Evolutionary conservation across 2,888 invertebrate genomes (phyloP), one percentile per base, ranked within the genome.

Genomic region (Orchestes rusci): DNA sequence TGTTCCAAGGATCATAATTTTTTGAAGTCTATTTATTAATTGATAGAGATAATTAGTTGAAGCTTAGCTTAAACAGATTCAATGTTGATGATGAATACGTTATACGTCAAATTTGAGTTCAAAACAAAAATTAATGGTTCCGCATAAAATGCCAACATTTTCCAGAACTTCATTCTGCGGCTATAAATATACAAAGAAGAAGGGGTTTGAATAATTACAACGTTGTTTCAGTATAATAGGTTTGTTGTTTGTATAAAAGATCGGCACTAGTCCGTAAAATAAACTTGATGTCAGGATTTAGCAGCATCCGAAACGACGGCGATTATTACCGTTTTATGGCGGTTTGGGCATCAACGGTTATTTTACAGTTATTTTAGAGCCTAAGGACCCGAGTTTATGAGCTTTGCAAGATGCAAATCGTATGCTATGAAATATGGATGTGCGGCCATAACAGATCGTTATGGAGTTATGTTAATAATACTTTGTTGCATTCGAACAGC

Each of bases 221-320:
- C 48, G 48, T 51, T 51, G 51, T 51, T 51, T 48, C 48, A 51
- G 51, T 48, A 51, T 51, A 51, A 51, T 51, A 48, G 48, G 51
- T 48, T 48, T 48, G 51, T 51, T 51, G 51, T 51, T 51, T 48
- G 51, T 43, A 51, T 53, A 51, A 51, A 51, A 53, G 48, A 51
- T 51, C 53, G 51, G 51, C 48, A 51, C 48, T 49, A 47, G 51
- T 51, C 49, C 51, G 53, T 53, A 51, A 53, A 53, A 53, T 46
- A 53, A 51, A 53, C 48, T 46, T 32, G 48, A 48, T 45, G 49
- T 47, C 43, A 39, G 43, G 45, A 52, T 52, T 50, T 41, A 52
- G 48, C 42, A 23, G 47, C 44, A 49, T 50, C 47, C 47, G 42
- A 47, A 52, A 48, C 47, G 40, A 39, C 45, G 38, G 39, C 47